Base-by-base conservation (phyloP, 2,797 vertebrate genomes). In the Rhinichthys osculus region DNA sequence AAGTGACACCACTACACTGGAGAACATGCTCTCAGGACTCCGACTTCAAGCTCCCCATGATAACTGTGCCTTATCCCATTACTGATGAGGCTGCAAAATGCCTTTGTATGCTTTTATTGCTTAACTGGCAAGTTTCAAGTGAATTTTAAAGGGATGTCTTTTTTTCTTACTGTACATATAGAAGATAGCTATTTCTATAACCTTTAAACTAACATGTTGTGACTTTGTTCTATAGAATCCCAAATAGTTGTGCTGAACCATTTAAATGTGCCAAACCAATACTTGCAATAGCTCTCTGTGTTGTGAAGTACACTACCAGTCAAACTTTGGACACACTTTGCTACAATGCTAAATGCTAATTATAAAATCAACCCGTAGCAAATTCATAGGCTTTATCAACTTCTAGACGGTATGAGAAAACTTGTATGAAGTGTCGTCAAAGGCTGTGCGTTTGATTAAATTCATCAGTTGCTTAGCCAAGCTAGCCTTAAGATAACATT, bases 161-260 rank as follows among this genome's bases (percentile, higher is more conserved):
- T 84, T 84, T 70, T 71, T 79, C 38, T 44, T 70, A 79, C 54
- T 71, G 76, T 78, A 85, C 27, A 78, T 70, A 69, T 84, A 84
- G 42, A 76, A 66, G 23, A 52, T 74, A 66, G 81, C 57, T 64
- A 74, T 64, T 62, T 42, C 38, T 62, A 33, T 38, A 40, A 44
- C 38, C 21, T 57, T 71, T 72, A 59, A 67, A 57, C n/a, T 57
- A 33, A 70, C 17, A 84, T 66, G 35, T 38, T 42, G 73, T 78
- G 64, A n/a, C 64, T 69, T 66, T 80, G 44, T 33, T 77, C 82
- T 14, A 7, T 77, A 67, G 44, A 30, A 11, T 40, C 73, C 44
- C 44, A 77, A 52, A 52, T 62, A 54, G 72, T n/a, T 54, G 27
- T 67, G 62, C 78, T 44, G 19, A 80, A 80, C 62, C 27, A 14